Base-by-base conservation (phyloP, 2,888 invertebrate genomes). In the Phlogophora meticulosa region DNA sequence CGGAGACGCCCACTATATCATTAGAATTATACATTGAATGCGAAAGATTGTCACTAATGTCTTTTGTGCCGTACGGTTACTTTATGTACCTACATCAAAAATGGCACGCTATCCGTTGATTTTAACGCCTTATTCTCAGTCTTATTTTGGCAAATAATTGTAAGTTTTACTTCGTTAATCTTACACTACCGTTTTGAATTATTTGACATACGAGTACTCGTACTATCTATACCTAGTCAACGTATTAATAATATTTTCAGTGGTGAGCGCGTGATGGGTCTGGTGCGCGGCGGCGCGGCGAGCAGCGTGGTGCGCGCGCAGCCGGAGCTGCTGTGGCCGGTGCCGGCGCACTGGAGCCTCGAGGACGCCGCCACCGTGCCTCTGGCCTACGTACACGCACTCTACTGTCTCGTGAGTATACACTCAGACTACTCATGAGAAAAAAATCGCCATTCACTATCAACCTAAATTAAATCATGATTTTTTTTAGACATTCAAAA, bases 281-380 rank as follows among this genome's bases (percentile, higher is more conserved):
- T 97, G 60, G 93, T 96, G 1, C 81, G 85, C 0, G 69, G 76
- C 32, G 92, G 96, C 24, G 96, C 97, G 7, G 88, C 96, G 49
- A 96, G 97, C 13, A 95, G 96, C 15, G 87, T 94, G 40, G 95
- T 97, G n/a, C 90, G 90, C 57, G 96, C 95, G 10, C 93, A 96
- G 72, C 88, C 91, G 0, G 89, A 94, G 38, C 87, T 96, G 63
- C 74, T 91, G 49, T 98, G 98, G 97, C 94, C 96, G 10, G 93
- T 98, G 15, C 98, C 98, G 0, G 94, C 96, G 2, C 85, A 93
- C 24, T 98, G 97, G 97, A 95, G 94, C 3, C 87, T 97, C 32
- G 96, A 97, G 84, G 97, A 98, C 68, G 98, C 97, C 7, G 97
- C 97, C 13, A 97, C 97, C 0, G 96, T 98, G 0, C 98, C 98